Evolutionary conservation across 1,140 invertebrate genomes (phyloP).

Genomic region (Micrasema minimum): DNA sequence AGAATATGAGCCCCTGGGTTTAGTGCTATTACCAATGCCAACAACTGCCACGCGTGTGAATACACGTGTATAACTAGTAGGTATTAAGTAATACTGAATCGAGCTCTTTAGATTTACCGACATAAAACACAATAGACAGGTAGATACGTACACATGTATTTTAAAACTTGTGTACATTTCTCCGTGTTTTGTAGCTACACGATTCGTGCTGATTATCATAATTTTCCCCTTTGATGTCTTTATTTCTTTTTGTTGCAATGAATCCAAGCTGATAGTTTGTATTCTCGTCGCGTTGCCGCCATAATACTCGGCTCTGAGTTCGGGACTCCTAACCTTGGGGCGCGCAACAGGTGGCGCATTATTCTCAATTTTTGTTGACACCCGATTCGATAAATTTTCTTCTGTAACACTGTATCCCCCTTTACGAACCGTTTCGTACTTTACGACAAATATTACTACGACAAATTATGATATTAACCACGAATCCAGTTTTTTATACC

Average conservation of each 20-base stretch:
- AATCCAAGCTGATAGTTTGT: constrained; percentile 1
- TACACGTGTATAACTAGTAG: too few relatives aligned
- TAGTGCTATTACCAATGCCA: too few relatives aligned
- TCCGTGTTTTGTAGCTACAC: not conserved
- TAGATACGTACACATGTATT: too few relatives aligned
- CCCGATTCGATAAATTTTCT: not conserved
- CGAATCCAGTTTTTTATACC: too few relatives aligned
- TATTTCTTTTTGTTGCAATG: not conserved
- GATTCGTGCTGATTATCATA: constrained; percentile 1
- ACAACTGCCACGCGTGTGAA: too few relatives aligned
- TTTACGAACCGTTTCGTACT: not conserved
- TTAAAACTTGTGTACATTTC: not conserved
- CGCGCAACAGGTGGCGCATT: constrained; percentile 13
- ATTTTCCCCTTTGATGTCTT: constrained; percentile 25
- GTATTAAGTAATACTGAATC: too few relatives aligned
- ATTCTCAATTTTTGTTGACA: constrained; percentile 1
- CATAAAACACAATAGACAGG: too few relatives aligned
- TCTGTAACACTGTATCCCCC: not conserved
- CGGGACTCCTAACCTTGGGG: not conserved
- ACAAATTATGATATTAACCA: too few relatives aligned
- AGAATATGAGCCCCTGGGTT: too few relatives aligned
- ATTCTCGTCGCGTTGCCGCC: constrained; percentile 12
- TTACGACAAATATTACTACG: too few relatives aligned
- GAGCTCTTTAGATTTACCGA: too few relatives aligned
- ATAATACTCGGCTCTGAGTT: constrained; percentile 1